Conservation (phyloP, 2,888 invertebrate species). For the Cheilosia urbana region DNA sequence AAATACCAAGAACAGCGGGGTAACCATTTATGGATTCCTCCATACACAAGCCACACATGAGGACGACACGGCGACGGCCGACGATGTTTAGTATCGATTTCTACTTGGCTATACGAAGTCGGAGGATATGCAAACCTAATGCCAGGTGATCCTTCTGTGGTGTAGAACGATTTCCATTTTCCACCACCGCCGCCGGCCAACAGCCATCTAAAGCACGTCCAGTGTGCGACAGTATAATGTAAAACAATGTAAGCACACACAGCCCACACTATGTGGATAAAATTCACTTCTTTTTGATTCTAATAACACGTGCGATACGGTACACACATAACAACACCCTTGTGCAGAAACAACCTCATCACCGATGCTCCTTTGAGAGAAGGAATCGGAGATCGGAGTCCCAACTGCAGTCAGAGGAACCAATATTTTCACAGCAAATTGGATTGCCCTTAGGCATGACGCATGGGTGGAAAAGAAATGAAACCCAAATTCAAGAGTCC, state of each 20-base stretch:
- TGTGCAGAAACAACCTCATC: constrained; percentile 38
- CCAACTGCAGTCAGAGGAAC: constrained; percentile 22
- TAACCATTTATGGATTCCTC: constrained; percentile 43
- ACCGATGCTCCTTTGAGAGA: constrained; percentile 11
- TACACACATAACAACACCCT: constrained; percentile 15
- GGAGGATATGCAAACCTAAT: constrained; percentile 57
- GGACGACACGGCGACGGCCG: not conserved
- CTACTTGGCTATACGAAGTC: constrained; percentile 12
- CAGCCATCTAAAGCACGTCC: not conserved
- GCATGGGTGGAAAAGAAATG: not conserved
- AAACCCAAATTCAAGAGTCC: not conserved
- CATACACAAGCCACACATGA: not conserved
- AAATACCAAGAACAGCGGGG: constrained; percentile 6
- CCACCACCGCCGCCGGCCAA: not conserved
- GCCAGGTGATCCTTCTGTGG: constrained; percentile 56
- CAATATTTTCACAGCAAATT: constrained; percentile 40
- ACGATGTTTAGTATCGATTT: constrained; percentile 27
- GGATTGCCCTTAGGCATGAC: not conserved
- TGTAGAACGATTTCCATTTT: constrained; percentile 45
- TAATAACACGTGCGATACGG: constrained; percentile 13
- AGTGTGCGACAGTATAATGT: not conserved
- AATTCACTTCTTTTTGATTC: constrained; percentile 19
- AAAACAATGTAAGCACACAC: constrained; percentile 4
- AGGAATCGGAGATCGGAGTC: no score
- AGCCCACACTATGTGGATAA: not conserved